Base-by-base conservation (phyloP, 1,140 invertebrate genomes). In the Halictus rubicundus region DNA sequence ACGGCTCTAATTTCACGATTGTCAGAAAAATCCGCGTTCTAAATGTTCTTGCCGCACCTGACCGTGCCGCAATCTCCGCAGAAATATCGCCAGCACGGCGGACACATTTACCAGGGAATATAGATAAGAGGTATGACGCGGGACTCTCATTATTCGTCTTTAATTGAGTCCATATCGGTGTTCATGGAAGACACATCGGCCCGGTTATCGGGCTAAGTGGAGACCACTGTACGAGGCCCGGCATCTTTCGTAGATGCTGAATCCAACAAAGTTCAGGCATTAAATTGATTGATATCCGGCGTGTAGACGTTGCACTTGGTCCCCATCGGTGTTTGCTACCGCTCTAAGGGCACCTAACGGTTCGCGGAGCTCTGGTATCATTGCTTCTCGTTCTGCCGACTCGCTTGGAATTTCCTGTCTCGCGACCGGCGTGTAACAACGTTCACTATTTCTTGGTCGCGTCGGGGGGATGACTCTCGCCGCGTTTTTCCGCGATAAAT, bases 401-500 rank as follows among this genome's bases (percentile, higher is more conserved):
- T 27, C 32, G 59, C 52, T 54, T 69, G 70, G 77, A 80, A 79
- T 83, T 75, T 83, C 70, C 71, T 68, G 68, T 37, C 59, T n/a
- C 52, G 46, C 37, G 54, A 25, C 52, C 19, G 37, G 60, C 37
- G 25, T 27, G 71, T 25, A 66, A 68, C 78, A n/a, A 68, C 78
- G 49, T 37, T 65, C 78, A 4, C 25, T 68, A 64, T 84, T 78
- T 59, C 21, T 46, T 52, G 49, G 7, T 46, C 21, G 57, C 10
- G 27, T 14, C 8, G 49, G n/a, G 42, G 57, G 59, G 52, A 65
- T 60, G 57, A 69, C 32, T 68, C 69, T 16, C 52, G 9, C 19
- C 19, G 59, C 42, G 37, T 74, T 84, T 84, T 70, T 49, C 57
- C 68, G 32, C 52, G 83, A 81, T 65, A 52, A 84, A 84, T 76